Evolutionary conservation across 2,113 vertebrate genomes (phyloP), one percentile per base, ranked within the genome.

Genomic region (Boulengeromyrus knoepffleri): DNA sequence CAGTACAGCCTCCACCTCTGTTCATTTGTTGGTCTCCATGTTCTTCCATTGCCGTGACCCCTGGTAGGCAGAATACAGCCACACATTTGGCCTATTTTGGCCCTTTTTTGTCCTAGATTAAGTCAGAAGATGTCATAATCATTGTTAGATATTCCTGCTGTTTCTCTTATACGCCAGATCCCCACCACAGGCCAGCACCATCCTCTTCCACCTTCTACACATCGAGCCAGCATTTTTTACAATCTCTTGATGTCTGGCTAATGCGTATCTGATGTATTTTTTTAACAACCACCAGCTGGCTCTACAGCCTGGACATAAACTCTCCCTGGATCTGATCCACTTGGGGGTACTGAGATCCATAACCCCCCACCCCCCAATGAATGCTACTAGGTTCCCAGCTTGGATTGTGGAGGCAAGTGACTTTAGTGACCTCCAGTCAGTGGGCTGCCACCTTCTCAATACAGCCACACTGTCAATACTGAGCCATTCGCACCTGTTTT

Each of bases 391-490:
- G 36, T 27, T 21, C 52, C 74, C 50, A n/a, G 52, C 88, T 36
- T 24, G 27, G 50, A 83, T 49, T 17, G 31, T 36, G 19, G 27
- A 27, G 31, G 3, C 70, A 3, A 1, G 17, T n/a, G 70, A 17
- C 36, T 42, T 42, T 39, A 42, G 74, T 80, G 74, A 80, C 15
- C 31, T 19, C 10, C 36, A 80, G 74, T 42, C 74, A 42, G 74
- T 13, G 24, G 45, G 5, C 87, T 47, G 21, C 39, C 87, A 13
- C 31, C 31, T 56, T 88, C 24, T 88, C 87, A 45, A 45, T 45
- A 45, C 45, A 88, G 87, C 88, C 45, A 77, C 88, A 17, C 39
- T 89, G 58, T 88, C 88, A 88, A 13, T 70, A 70, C 56, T 70
- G 46, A 74, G 56, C 45, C 62, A 45, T 36, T 45, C 12, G 6